phyloP scores from a whole-genome alignment of 2,888 invertebrate species.

The Mimumesa dahlbomi region DNA sequence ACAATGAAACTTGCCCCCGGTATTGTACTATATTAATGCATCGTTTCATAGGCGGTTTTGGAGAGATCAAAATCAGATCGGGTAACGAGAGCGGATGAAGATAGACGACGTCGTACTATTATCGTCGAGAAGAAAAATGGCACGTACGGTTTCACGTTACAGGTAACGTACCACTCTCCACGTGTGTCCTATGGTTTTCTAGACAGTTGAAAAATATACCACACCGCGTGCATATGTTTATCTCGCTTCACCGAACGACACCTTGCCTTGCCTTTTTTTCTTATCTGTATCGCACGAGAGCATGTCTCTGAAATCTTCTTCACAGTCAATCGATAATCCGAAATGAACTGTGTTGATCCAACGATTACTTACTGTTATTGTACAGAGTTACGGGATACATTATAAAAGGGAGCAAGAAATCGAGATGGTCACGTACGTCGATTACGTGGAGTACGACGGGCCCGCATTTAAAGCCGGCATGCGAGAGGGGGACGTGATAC shows the following conservation, averaged over 20 bases:
- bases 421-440: constrained; percentile 98
- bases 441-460: constrained; percentile 96
- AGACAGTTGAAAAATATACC: no score
- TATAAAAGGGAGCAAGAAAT: constrained; percentile 96
- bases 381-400: constrained; percentile 96
- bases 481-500: constrained; percentile 97
- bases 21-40: constrained; percentile 6
- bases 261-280: no score
- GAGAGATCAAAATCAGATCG: constrained; percentile 89
- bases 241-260: no score
- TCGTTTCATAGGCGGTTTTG: constrained; percentile 82
- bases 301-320: no score
- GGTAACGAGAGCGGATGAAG: constrained; percentile 89
- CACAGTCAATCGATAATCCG: no score
- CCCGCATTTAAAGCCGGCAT: constrained; percentile 96
- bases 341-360: no score
- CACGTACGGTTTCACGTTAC: constrained; percentile 96
- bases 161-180: constrained; percentile 80
- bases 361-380: no score
- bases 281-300: no score
- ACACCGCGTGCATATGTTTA: no score
- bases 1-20: background rate
- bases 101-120: constrained; percentile 93
- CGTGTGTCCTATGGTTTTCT: no score
- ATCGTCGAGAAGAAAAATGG: constrained; percentile 95